These are phyloP conservation scores for Euura lappo DNA, from an alignment of 1,140 invertebrate species.

Conservation along the genomic window DNA sequence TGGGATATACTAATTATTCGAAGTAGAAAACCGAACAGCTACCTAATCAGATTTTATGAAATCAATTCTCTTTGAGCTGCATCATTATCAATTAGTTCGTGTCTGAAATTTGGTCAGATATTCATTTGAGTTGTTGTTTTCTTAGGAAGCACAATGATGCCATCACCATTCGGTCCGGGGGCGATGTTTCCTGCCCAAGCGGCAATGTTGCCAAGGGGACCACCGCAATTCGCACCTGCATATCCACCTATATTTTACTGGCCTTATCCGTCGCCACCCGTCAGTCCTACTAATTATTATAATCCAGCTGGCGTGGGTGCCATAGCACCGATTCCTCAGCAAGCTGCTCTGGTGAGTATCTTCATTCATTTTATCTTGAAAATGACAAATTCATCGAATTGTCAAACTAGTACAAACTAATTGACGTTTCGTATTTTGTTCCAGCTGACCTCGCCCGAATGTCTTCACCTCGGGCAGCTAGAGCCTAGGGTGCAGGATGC, in stretches of 20 bases:
- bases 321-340: conserved; percentile 51
- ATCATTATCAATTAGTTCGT: too few relatives aligned
- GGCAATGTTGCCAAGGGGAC: conserved; percentile 49
- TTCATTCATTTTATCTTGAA: background rate
- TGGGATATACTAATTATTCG: conserved; percentile 6
- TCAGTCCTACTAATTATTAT: conserved; percentile 87
- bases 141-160: conserved; percentile 66
- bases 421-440: conserved; percentile 23
- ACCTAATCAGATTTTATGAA: conserved; percentile 17
- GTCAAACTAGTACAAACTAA: too few relatives aligned
- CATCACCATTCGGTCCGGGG: conserved; percentile 54
- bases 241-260: conserved; percentile 79
- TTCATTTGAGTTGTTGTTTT: background rate
- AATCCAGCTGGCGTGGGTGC: conserved; percentile 56
- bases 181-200: conserved; percentile 55
- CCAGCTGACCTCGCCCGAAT: conserved; percentile 62
- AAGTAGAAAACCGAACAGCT: conserved; percentile 10
- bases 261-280: conserved; percentile 91
- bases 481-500: conserved; percentile 62
- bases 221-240: conserved; percentile 63
- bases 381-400: too few relatives aligned
- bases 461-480: conserved; percentile 62
- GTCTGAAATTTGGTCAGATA: too few relatives aligned
- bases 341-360: conserved; percentile 48
- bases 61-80: conserved; percentile 1